Conservation (phyloP, 1,140 invertebrate genomes). For the Palaemon carinicauda region DNA sequence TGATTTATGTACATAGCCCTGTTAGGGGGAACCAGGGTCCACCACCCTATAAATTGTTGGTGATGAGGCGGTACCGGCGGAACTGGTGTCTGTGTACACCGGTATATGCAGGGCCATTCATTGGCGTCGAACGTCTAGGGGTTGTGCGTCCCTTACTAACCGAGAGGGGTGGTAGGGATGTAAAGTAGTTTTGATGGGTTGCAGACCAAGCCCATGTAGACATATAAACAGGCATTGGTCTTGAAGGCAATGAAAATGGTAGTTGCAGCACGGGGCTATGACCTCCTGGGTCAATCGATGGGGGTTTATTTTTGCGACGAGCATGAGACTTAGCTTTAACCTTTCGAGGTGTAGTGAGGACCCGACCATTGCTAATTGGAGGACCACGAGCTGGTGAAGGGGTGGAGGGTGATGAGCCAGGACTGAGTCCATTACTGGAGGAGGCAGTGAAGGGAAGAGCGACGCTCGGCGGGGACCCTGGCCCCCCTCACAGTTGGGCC, state of each 20-base stretch:
- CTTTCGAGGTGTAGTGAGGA: conserved; percentile 27
- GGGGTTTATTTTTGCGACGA: conserved; percentile 6
- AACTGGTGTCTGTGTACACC: conserved; percentile 17
- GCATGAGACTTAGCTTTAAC: conserved; percentile 25
- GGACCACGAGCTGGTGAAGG: conserved; percentile 19
- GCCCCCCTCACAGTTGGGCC: conserved; percentile 62
- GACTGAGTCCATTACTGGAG: conserved; percentile 30
- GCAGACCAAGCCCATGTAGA: conserved; percentile 26
- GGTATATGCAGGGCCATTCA: conserved; percentile 22
- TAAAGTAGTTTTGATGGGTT: conserved; percentile 1
- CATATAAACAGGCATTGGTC: conserved; percentile 22
- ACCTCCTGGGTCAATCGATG: neutral
- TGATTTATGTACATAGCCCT: conserved; percentile 11
- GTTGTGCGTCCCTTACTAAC: neutral
- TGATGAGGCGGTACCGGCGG: conserved; percentile 15
- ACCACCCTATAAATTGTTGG: conserved; percentile 33
- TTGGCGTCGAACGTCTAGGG: conserved; percentile 18
- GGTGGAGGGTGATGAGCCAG: conserved; percentile 25
- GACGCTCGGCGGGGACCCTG: conserved; percentile 59
- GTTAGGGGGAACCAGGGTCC: conserved; percentile 12
- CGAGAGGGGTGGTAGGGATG: neutral
- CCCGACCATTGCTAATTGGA: conserved; percentile 1
- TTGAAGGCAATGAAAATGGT: neutral
- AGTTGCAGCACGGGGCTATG: neutral
- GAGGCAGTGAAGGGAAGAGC: neutral